These are phyloP conservation scores for Riparia riparia DNA, from an alignment of 2,113 vertebrate genomes.

Conservation along the genomic window DNA sequence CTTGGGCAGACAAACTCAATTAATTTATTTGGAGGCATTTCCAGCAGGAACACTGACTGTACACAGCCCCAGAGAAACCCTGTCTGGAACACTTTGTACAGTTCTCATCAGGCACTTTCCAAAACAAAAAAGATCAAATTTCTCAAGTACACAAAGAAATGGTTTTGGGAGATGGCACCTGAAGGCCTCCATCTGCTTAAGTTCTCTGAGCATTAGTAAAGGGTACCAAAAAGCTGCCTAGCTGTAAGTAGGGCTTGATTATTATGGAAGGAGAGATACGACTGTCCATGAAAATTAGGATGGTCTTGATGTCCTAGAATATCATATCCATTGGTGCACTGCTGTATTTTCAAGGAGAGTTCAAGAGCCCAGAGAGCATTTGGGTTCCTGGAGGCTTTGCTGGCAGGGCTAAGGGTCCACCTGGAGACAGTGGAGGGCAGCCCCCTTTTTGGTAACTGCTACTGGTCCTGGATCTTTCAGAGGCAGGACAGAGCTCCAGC, in stretches of 20 bases:
- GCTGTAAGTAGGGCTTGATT: background rate
- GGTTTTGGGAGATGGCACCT: background rate
- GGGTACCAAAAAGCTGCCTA: background rate
- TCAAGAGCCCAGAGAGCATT: background rate
- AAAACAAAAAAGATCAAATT: background rate
- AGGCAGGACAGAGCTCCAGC: background rate
- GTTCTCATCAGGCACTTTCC: background rate
- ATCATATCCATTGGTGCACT: background rate
- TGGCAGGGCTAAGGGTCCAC: background rate
- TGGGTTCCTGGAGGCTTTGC: background rate
- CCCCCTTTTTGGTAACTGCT: background rate
- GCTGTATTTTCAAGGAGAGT: background rate
- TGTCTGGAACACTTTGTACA: background rate
- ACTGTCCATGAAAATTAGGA: background rate
- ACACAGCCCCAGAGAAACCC: background rate
- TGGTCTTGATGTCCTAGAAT: background rate
- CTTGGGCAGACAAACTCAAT: background rate
- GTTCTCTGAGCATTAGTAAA: background rate
- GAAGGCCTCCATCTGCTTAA: background rate
- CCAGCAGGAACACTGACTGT: background rate
- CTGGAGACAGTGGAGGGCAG: background rate
- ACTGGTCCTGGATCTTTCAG: background rate
- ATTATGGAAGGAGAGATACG: background rate
- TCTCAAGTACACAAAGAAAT: background rate
- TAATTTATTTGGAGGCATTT: conserved; percentile 7